Evolutionary conservation across 1,140 invertebrate genomes (phyloP).

Genomic region (Drosophila ficusphila): DNA sequence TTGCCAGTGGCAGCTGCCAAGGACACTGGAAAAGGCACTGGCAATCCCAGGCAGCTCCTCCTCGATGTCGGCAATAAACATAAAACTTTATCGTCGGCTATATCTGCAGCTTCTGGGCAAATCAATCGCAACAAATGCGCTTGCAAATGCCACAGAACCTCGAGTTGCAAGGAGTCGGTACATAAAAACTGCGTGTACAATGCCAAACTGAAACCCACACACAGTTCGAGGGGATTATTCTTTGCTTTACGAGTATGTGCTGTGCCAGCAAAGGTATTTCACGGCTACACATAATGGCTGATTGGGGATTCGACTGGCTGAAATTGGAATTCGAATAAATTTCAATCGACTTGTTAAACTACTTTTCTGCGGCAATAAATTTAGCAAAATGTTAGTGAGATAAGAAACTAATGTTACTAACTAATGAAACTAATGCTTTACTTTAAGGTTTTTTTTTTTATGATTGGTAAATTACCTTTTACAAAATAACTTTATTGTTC

Average conservation of each 20-base stretch:
- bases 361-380: neutral
- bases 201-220: neutral
- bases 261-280: slow-evolving; percentile 5
- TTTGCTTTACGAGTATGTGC: slow-evolving; percentile 12
- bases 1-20: slow-evolving; percentile 21
- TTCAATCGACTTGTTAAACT: slow-evolving; percentile 2
- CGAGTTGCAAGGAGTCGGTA: slow-evolving; percentile 1
- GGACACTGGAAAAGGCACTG: neutral
- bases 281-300: slow-evolving; percentile 17
- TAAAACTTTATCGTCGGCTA: slow-evolving; percentile 51
- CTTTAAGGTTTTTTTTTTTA: neutral
- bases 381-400: too few relatives aligned
- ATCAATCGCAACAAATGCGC: slow-evolving; percentile 51
- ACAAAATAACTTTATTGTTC: too few relatives aligned
- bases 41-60: slow-evolving; percentile 1
- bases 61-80: slow-evolving; percentile 36
- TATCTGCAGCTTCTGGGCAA: slow-evolving; percentile 46
- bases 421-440: neutral
- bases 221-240: slow-evolving; percentile 2
- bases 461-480: too few relatives aligned
- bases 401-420: too few relatives aligned
- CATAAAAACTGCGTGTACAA: slow-evolving; percentile 3
- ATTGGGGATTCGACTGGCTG: slow-evolving; percentile 9
- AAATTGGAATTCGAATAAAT: slow-evolving; percentile 18
- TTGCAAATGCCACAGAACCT: slow-evolving; percentile 11